Evolutionary conservation across 2,797 vertebrate genomes (phyloP).

Genomic region (Psittacula echo): DNA sequence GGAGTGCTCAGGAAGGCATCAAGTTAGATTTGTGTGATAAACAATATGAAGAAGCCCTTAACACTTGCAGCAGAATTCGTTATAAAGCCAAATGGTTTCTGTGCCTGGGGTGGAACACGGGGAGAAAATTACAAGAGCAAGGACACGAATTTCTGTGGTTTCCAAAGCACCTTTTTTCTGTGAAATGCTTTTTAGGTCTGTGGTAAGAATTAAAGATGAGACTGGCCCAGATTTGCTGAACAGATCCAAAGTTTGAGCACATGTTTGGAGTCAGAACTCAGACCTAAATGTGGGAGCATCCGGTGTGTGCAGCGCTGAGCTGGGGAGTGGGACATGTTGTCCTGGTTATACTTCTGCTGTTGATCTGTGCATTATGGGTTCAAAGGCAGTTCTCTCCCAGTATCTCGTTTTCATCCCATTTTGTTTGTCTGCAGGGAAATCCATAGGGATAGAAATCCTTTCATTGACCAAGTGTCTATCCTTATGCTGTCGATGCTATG

Average conservation of each 20-base stretch:
- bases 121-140: neutral
- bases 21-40: neutral
- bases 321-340: neutral
- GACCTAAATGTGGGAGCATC: neutral
- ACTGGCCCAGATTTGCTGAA: neutral
- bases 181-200: neutral
- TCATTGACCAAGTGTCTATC: fast-evolving
- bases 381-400: neutral
- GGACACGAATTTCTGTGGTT: neutral
- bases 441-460: neutral
- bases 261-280: neutral
- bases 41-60: neutral
- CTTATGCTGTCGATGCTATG: neutral
- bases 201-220: neutral
- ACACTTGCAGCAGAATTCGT: neutral
- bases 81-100: constrained; percentile 40
- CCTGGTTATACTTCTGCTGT: no score
- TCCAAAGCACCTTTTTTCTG: neutral
- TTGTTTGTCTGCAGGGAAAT: neutral
- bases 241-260: neutral
- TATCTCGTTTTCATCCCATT: fast-evolving
- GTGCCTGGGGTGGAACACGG: constrained; percentile 4
- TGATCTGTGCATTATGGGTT: no score
- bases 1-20: neutral
- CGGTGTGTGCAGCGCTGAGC: fast-evolving